Conservation (phyloP, 1,140 invertebrate species). For the Whitmania pigra region DNA sequence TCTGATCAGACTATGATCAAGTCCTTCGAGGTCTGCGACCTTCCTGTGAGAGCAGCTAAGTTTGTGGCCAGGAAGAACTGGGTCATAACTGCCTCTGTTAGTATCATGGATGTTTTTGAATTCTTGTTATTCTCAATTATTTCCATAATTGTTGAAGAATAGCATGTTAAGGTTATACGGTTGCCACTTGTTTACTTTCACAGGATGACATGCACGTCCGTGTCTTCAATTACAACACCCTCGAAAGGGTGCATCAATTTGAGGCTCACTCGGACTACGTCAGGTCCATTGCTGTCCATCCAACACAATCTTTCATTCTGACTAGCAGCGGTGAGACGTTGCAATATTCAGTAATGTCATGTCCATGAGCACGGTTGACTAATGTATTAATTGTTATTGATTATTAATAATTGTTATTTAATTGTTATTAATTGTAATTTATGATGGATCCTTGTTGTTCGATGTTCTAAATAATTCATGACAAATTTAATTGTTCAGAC, state of each 20-base stretch:
- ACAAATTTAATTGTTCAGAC: conserved; percentile 52
- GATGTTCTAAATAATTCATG: not conserved
- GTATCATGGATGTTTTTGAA: conserved; percentile 45
- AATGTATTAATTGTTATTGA: too few species aligned
- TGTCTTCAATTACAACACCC: conserved; percentile 96
- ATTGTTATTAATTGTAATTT: too few species aligned
- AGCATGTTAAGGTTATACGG: not conserved
- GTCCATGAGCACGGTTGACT: too few species aligned
- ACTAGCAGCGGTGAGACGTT: conserved; percentile 74
- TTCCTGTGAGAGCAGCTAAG: conserved; percentile 84
- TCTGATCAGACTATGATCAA: conserved; percentile 61
- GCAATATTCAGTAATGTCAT: not conserved
- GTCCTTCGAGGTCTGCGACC: conserved; percentile 85
- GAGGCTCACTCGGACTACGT: conserved; percentile 98
- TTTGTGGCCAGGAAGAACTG: conserved; percentile 97
- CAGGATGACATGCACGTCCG: conserved; percentile 60
- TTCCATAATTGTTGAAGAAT: too few species aligned
- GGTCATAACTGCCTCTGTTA: conserved; percentile 91
- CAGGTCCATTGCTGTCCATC: conserved; percentile 88
- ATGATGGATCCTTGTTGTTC: not conserved
- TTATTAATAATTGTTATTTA: too few species aligned
- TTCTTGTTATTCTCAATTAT: not conserved
- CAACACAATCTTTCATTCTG: conserved; percentile 87
- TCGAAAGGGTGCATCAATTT: conserved; percentile 85
- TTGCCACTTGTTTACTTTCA: not conserved